Conservation (phyloP, 2,888 invertebrate genomes). For the Ectobius pallidus region DNA sequence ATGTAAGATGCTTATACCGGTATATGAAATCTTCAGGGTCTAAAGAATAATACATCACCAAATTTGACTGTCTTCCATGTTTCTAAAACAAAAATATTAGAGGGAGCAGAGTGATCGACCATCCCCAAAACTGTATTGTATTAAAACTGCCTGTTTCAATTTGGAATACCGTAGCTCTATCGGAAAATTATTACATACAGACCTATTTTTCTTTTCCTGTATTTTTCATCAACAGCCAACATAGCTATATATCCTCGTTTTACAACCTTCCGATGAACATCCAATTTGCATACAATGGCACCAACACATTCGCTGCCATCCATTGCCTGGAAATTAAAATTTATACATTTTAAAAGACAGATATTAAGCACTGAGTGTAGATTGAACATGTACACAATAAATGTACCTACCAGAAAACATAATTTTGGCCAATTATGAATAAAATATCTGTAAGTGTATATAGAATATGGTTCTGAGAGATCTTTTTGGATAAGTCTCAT, state of each 20-base stretch:
- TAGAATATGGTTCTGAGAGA: slow-evolving; percentile 98
- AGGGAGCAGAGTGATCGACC: no score
- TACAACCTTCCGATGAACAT: slow-evolving; percentile 87
- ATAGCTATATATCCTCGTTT: slow-evolving; percentile 98
- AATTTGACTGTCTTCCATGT: no score
- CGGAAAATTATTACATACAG: no score
- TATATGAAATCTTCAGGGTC: no score
- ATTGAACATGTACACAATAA: no score
- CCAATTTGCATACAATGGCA: slow-evolving; percentile 98
- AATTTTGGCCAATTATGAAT: slow-evolving; percentile 99
- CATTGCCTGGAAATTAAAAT: slow-evolving; percentile 69
- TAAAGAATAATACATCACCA: no score
- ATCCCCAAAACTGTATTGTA: no score
- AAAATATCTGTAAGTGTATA: slow-evolving; percentile 99
- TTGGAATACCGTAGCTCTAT: no score
- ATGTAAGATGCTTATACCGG: no score
- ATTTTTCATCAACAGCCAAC: slow-evolving; percentile 97
- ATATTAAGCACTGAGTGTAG: not conserved
- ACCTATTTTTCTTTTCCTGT: slow-evolving; percentile 94
- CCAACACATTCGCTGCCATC: slow-evolving; percentile 89
- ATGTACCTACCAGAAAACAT: slow-evolving; percentile 87
- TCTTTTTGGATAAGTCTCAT: slow-evolving; percentile 99
- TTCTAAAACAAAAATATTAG: no score
- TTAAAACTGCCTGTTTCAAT: no score
- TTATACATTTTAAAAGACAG: not conserved